Base-by-base conservation (phyloP, 2,888 invertebrate species). In the Megaustenia siamemsis region DNA sequence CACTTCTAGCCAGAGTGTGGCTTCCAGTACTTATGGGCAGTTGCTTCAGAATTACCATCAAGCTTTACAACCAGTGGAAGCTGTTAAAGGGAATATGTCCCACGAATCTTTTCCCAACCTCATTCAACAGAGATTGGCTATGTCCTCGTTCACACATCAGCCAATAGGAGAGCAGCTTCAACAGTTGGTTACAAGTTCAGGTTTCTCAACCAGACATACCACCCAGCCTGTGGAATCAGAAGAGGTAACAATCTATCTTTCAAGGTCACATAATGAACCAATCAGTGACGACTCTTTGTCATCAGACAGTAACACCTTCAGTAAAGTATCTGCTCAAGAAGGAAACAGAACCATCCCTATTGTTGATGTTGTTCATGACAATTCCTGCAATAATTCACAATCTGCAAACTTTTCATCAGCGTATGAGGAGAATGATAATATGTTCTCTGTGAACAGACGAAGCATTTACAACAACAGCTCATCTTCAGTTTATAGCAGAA, bases 121-220 rank as follows among this genome's bases (percentile, higher is more conserved):
- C 38, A 53, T 81, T 38, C 80, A 84, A 56, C 84, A 84, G 68
- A 45, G 68, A 35, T 38, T 84, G 76, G 84, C 75, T 28, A 84
- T 84, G 84, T 84, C 84, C 24, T 84, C 84, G n/a, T 84, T 84
- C 53, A 71, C 53, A 15, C 80, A 76, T 24, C 84, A 84, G 68
- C 80, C 84, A n/a, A 81, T 84, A n/a, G 84, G 84, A 56, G 80
- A 84, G 10, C 84, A 84, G 76, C 76, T 84, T 1, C 84, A 84
- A 35, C 69, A 75, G 43, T 40, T 79, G 63, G 79, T 79, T 56
- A 35, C 73, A 24, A 38, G 56, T 21, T 71, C 40, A 32, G 40
- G 68, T 40, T 49, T 76, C 24, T 35, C 60, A 18, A 24, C 43
- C 10, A 73, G 73, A 21, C 73, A 38, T 28, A 0, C 32, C 12